Base-by-base conservation (phyloP, 2,888 invertebrate species). In the Drosophila koepferae region DNA sequence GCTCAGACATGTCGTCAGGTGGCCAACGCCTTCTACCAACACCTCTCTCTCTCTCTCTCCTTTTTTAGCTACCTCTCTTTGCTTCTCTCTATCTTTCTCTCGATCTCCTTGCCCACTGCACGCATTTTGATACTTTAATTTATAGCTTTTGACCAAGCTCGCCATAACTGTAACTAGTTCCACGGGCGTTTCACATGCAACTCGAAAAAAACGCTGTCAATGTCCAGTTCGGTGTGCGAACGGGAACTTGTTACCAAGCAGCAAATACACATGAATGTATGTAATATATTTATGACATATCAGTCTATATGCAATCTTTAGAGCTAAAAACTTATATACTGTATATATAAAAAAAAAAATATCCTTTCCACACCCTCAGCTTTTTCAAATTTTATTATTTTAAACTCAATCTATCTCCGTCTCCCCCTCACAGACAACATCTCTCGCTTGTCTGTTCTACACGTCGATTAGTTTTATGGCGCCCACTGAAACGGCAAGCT, bases 111-210 rank as follows among this genome's bases (percentile, higher is more conserved):
- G 67, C 58, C 48, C 53, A 10, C 18, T 63, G 59, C 80, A 84
- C 84, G 87, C 80, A 86, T 82, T 87, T 78, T 90, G 88, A 90
- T 90, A 90, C 91, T 77, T 71, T 83, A 85, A 90, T 90, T 90
- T 91, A 91, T 90, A 80, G 80, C 69, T 75, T 80, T 83, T 81
- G 80, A 82, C 74, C 78, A 80, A 79, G 72, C 82, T 80, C 79
- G 55, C 72, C 76, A 79, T 81, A 87, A 86, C 77, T 87, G 84
- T 81, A 88, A 86, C 86, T 82, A 82, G 82, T 81, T 81, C 71
- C 65, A 34, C 54, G 41, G 40, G n/a, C 43, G 38, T 20, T 53
- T 34, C 66, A 55, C 53, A 65, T 48, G 82, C 86, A 69, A 88
- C 69, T 38, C 20, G 23, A 20, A 7, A n/a, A 9, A 18, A 38